Evolutionary conservation across 2,113 vertebrate species (phyloP), one percentile per base, ranked within the genome.

Genomic region (Xenotilapia flavipinnis): DNA sequence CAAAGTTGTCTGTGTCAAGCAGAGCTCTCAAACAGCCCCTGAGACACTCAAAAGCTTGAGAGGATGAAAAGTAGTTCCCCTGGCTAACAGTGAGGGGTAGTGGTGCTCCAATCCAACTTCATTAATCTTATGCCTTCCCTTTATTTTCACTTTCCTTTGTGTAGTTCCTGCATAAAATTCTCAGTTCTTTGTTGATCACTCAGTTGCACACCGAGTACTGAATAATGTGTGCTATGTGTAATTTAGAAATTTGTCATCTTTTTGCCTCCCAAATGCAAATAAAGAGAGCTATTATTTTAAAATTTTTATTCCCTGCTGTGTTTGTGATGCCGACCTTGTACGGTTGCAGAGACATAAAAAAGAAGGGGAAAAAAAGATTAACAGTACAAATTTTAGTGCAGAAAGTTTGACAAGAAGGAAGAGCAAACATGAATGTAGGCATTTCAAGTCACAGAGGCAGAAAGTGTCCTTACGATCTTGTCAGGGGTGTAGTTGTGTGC

Each of bases 1-100:
- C 87, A 58, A 80, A 83, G 80, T 91, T 84, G 84, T 51, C 28
- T 49, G 65, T 86, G 80, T 90, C 87, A 83, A 54, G 75, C 38
- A 10, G 60, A 68, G 83, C 75, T 87, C 80, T 90, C 47, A 86
- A 87, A 73, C 40, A 31, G 4, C 79, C 82, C 85, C 53, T 9
- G 70, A 85, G 84, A 88, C 70, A 14, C 90, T 79, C 83, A 56
- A 54, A 65, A 81, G 55, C 73, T 82, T 21, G 45, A 88, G 42
- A 56, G 80, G 81, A 81, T 85, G 28, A 60, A 87, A 87, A 90
- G 91, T 79, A 90, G 86, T 94, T 92, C 89, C 87, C 58, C 62
- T 28, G 87, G 83, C 90, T 56, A 87, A 91, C 90, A 90, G 90
- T 17, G 42, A 93, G 92, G 79, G 91, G 89, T 89, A 36, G 36